Evolutionary conservation across 2,888 invertebrate species (phyloP), one percentile per base, ranked within the genome.

Genomic region (Micropterix aruncella): DNA sequence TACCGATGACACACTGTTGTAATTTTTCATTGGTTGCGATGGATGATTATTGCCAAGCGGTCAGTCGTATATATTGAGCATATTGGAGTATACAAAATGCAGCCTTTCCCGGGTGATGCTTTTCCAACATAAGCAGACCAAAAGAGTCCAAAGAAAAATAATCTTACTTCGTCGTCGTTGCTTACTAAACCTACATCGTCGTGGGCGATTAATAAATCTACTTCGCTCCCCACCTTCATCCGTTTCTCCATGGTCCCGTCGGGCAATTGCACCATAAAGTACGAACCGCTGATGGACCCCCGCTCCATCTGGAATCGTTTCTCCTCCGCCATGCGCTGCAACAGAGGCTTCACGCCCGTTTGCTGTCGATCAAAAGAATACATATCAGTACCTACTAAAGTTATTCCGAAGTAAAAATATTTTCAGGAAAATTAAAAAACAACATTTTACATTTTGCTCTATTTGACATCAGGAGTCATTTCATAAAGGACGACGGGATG

Each of bases 321-420:
- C 60, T 93, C 93, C 62, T 93, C 92, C 4, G 92, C 92, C 87
- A 93, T 92, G 49, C 92, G 73, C 62, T 90, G 91, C 51, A 93
- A 73, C 7, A 93, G 66, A 0, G 91, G 90, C 60, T 91, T 91
- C 53, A 79, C 78, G 18, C 73, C 76, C n/a, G 77, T 74, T 16
- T 66, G 63, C 65, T 70, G 60, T 37, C 59, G 60, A 53, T 5
- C 5, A 27, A 7, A 27, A 27, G 12, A 27, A 27, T n/a, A n/a
- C n/a, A n/a, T n/a, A n/a, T n/a, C n/a, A n/a, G n/a, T n/a, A n/a
- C n/a, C n/a, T n/a, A n/a, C n/a, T n/a, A n/a, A n/a, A n/a, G n/a
- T n/a, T n/a, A n/a, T n/a, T n/a, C n/a, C n/a, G n/a, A n/a, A n/a
- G n/a, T n/a, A n/a, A n/a, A n/a, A n/a, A n/a, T n/a, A n/a, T n/a